A percentile compares a stretch with the other conserved stretches of the same genome.
Evolutionary conservation across 2,888 invertebrate species (phyloP).

Genomic region (Rotaria magnacalcarata): DNA sequence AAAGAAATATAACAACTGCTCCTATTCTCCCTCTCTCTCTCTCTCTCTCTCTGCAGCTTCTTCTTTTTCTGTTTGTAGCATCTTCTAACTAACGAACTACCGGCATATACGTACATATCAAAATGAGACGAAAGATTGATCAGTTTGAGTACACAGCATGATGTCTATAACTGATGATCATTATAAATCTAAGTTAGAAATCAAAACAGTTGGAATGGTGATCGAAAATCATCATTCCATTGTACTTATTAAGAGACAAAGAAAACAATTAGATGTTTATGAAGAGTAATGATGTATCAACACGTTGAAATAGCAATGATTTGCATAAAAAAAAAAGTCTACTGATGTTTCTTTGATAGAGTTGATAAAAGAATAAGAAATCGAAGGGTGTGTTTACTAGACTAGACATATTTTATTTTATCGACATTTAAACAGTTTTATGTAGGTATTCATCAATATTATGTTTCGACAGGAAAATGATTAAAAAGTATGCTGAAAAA

Average conservation of each 20-base stretch:
- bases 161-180: constrained; percentile 22
- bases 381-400: not conserved
- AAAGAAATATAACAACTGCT: constrained; percentile 29
- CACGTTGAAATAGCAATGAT: not conserved
- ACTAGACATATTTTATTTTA: not conserved
- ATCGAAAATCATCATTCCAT: not conserved
- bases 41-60: not conserved
- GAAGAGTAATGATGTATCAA: constrained; percentile 8
- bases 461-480: not conserved
- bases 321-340: not conserved
- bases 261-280: not conserved
- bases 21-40: not conserved
- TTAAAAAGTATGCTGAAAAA: not conserved
- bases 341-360: not conserved
- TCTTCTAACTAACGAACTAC: not conserved
- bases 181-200: constrained; percentile 28
- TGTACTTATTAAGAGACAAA: not conserved
- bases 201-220: not conserved
- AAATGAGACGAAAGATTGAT: constrained; percentile 26
- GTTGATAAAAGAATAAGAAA: not conserved
- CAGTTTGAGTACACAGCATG: constrained; percentile 10
- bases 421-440: not conserved
- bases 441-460: not conserved
- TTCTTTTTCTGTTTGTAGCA: not conserved
- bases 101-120: not conserved